Evolutionary conservation across 2,888 invertebrate genomes (phyloP).

Genomic region (Chrysolina americana): DNA sequence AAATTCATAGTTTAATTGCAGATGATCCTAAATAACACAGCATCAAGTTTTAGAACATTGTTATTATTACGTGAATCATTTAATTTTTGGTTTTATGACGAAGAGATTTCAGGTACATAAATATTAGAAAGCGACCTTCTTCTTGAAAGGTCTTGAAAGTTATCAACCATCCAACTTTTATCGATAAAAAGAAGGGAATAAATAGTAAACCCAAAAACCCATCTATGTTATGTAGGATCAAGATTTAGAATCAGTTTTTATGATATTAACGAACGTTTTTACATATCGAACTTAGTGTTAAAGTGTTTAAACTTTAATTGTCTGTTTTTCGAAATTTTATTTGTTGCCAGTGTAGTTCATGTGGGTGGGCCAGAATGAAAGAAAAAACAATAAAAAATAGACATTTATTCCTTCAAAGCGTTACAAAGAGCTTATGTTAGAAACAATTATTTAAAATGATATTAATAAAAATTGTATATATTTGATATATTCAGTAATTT

Average conservation of each 20-base stretch:
- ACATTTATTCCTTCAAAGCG: not conserved
- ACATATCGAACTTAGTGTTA: not conserved
- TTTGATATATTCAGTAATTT: slow-evolving; percentile 4
- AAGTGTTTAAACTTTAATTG: not conserved
- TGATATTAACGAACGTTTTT: not conserved
- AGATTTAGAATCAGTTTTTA: not conserved
- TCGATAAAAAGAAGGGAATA: too few relatives aligned
- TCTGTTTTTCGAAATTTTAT: not conserved
- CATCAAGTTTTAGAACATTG: not conserved
- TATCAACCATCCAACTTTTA: not conserved
- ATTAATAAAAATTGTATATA: not conserved
- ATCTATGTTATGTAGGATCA: slow-evolving; percentile 10
- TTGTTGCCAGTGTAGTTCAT: not conserved
- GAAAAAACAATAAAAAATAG: slow-evolving; percentile 1
- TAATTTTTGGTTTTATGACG: not conserved
- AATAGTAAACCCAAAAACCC: too few relatives aligned
- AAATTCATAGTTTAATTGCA: slow-evolving; percentile 13
- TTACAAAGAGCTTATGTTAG: not conserved
- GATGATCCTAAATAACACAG: slow-evolving; percentile 9
- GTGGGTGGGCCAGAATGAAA: slow-evolving; percentile 15
- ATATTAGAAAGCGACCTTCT: not conserved
- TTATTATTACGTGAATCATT: not conserved
- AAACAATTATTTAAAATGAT: not conserved
- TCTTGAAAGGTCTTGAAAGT: too few relatives aligned
- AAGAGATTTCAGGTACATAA: not conserved